Conservation (phyloP, 2,113 vertebrate species). For the Formicarius rufipectus region DNA sequence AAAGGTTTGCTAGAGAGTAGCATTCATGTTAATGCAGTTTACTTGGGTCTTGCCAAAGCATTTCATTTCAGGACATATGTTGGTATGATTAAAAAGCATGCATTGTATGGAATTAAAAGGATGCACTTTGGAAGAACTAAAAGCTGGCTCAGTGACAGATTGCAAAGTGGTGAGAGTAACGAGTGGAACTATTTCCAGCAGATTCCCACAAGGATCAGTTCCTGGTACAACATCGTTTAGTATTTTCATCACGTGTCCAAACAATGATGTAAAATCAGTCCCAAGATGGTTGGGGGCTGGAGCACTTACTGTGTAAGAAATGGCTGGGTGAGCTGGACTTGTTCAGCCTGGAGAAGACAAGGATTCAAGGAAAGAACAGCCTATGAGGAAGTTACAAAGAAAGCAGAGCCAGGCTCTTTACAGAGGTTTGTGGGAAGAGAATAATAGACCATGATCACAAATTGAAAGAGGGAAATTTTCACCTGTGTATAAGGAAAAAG, state of each 20-base stretch:
- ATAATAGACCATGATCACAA: neutral
- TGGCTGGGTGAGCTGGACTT: neutral
- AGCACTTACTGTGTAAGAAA: neutral
- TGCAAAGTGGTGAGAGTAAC: neutral
- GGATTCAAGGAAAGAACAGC: neutral
- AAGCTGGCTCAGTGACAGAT: slow-evolving; percentile 50
- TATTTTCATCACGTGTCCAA: slow-evolving; percentile 50
- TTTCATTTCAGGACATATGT: slow-evolving; percentile 1
- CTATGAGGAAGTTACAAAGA: neutral
- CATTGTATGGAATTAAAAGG: slow-evolving; percentile 53
- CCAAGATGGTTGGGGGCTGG: neutral
- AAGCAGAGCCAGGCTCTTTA: neutral
- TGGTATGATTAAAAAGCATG: slow-evolving; percentile 21
- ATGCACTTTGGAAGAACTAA: slow-evolving; percentile 33
- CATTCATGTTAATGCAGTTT: neutral
- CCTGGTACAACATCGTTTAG: slow-evolving; percentile 6
- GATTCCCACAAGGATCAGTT: slow-evolving; percentile 69
- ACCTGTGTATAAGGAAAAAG: neutral
- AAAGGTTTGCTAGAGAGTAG: neutral
- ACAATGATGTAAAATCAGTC: neutral
- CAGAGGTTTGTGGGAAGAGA: neutral
- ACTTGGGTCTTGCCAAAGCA: neutral
- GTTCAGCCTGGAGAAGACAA: neutral
- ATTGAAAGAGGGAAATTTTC: neutral
- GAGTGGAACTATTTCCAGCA: slow-evolving; percentile 59